Base-by-base conservation (phyloP, 2,797 vertebrate species). In the Myoxocephalus aenaeus region DNA sequence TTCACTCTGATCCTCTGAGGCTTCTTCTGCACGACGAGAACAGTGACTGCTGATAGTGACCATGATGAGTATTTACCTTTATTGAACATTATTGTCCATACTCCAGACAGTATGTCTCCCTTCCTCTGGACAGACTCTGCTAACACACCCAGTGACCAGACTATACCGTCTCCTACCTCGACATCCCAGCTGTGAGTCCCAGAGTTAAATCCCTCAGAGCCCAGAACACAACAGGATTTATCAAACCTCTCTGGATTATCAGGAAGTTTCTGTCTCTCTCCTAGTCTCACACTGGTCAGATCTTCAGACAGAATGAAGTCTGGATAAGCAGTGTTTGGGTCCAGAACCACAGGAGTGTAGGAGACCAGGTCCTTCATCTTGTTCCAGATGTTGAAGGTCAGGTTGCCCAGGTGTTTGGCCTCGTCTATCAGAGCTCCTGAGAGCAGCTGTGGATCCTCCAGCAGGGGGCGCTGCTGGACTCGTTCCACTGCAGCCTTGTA, bases 201-300 rank as follows among this genome's bases (percentile, higher is more conserved):
- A 29, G 62, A 64, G 62, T 18, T 46, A 64, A 64, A 46, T 10
- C 62, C n/a, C 25, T 64, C 40, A 64, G 17, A 64, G 25, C 25
- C 40, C 1, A 64, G 62, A 27, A 46, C 62, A 64, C 14, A 11
- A 1, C 15, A 18, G 40, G 3, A 0, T 5, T 1, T 0, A 20
- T 27, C 40, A 64, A 64, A 64, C 25, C 62, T 46, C 25, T 64
- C 62, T 46, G 62, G 40, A 46, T 64, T 64, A 64, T 46, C 57
- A 59, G 57, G 32, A 18, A 59, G 57, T 18, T 36, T 2, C 57
- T 59, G 59, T 62, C 0, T 20, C 6, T 36, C 18, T 36, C 57
- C 57, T n/a, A 4, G 1, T 58, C 32, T 36, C 57, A 20, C 57
- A 4, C 29, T 58, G 57, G 29, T 58, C 32, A 58, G 57, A 36